Percentiles rank a stretch among this genome's conserved stretches.
Conservation (phyloP, 2,888 invertebrate species). For the Zygothrica quintamaculata region DNA sequence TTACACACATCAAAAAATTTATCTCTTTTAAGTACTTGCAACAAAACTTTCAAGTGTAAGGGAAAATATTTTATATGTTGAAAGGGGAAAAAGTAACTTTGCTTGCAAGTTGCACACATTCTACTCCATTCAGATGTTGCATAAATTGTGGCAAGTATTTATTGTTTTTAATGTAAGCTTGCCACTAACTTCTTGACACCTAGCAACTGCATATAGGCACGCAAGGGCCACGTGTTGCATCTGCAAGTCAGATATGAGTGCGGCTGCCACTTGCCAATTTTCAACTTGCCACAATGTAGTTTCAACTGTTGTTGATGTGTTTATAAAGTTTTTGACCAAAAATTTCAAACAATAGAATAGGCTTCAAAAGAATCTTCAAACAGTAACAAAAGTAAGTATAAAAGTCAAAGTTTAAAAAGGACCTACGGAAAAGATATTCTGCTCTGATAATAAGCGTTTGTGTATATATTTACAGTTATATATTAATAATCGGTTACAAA, state of each 20-base stretch:
- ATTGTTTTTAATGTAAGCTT: slow-evolving; percentile 76
- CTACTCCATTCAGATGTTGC: slow-evolving; percentile 49
- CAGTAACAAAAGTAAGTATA: too few species aligned
- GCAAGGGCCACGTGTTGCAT: slow-evolving; percentile 73
- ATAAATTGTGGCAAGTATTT: slow-evolving; percentile 72
- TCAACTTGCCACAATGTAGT: slow-evolving; percentile 11
- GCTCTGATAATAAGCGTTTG: background rate
- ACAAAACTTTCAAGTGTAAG: too few species aligned
- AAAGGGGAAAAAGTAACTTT: slow-evolving; percentile 1
- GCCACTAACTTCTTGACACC: slow-evolving; percentile 66
- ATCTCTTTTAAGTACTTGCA: too few species aligned
- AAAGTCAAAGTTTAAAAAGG: too few species aligned
- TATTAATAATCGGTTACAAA: slow-evolving; percentile 21
- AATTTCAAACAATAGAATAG: slow-evolving; percentile 55
- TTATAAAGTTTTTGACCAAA: slow-evolving; percentile 63
- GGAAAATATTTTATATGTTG: background rate
- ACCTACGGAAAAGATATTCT: too few species aligned
- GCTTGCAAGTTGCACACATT: too few species aligned
- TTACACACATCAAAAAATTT: too few species aligned
- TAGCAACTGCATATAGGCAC: slow-evolving; percentile 71
- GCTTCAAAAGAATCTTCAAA: too few species aligned
- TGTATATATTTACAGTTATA: background rate
- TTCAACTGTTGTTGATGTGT: slow-evolving; percentile 49
- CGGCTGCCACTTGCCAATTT: slow-evolving; percentile 16
- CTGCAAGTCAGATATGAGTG: slow-evolving; percentile 29